phyloP scores from a whole-genome alignment of 1,140 invertebrate species.

The Drosophila funebris region DNA sequence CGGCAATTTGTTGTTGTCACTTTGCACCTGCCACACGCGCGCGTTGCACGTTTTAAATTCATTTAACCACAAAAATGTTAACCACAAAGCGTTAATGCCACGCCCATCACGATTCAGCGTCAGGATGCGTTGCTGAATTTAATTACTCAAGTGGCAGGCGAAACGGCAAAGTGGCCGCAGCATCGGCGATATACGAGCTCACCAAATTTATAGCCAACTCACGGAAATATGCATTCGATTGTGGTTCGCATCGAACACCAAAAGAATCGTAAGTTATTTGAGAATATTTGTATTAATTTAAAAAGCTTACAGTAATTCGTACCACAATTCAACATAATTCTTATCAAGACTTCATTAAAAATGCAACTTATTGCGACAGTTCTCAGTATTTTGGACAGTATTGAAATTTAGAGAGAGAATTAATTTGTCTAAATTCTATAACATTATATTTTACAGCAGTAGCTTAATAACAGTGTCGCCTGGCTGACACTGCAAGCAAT shows the following conservation, averaged over 20 bases:
- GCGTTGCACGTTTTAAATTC: slow-evolving; percentile 73
- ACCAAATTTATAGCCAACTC: slow-evolving; percentile 59
- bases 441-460: too few species aligned
- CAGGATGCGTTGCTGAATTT: slow-evolving; percentile 59
- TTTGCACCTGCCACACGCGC: slow-evolving; percentile 70
- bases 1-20: slow-evolving; percentile 80
- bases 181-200: background rate
- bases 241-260: slow-evolving; percentile 26
- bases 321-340: background rate
- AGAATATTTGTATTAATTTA: background rate
- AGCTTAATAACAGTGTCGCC: too few species aligned
- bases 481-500: too few species aligned
- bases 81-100: slow-evolving; percentile 80
- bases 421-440: too few species aligned
- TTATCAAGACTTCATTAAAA: background rate
- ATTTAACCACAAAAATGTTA: slow-evolving; percentile 81
- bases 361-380: background rate
- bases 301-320: background rate
- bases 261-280: background rate
- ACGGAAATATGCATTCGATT: slow-evolving; percentile 39
- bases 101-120: slow-evolving; percentile 44
- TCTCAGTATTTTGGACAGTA: too few species aligned
- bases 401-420: too few species aligned
- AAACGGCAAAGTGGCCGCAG: slow-evolving; percentile 35
- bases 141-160: slow-evolving; percentile 74